Conservation (phyloP, 1,140 invertebrate genomes). For the Spodoptera litura region DNA sequence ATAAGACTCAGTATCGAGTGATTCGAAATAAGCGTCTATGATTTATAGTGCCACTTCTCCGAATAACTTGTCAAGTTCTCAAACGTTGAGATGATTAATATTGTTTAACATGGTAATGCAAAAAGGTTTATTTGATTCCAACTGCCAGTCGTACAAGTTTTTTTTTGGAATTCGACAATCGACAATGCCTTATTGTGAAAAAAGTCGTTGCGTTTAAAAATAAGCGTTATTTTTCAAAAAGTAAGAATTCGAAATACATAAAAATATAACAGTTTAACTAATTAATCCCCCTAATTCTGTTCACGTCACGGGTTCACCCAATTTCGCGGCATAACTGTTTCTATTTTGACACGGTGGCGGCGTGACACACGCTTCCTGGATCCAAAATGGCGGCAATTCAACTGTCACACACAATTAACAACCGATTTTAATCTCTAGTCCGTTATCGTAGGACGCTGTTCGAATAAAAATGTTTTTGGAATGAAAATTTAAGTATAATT, state of each 20-base stretch:
- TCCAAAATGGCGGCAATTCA: slow-evolving; percentile 44
- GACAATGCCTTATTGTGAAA: background rate
- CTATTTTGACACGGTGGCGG: slow-evolving; percentile 54
- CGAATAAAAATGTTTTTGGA: slow-evolving; percentile 46
- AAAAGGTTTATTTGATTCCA: slow-evolving; percentile 23
- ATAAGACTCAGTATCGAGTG: background rate
- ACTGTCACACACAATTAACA: slow-evolving; percentile 47
- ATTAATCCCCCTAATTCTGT: slow-evolving; percentile 47
- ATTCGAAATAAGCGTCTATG: slow-evolving; percentile 7
- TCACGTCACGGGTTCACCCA: slow-evolving; percentile 49
- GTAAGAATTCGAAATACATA: background rate
- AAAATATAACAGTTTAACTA: slow-evolving; percentile 29
- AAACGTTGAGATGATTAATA: slow-evolving; percentile 38
- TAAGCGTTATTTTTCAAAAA: background rate
- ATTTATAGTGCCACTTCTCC: slow-evolving; percentile 28
- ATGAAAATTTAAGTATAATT: slow-evolving; percentile 44
- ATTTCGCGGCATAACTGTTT: slow-evolving; percentile 56
- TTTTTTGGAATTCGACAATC: slow-evolving; percentile 23
- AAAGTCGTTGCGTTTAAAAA: slow-evolving; percentile 4
- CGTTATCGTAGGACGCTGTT: slow-evolving; percentile 42
- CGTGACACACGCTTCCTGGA: slow-evolving; percentile 53
- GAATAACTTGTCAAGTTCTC: slow-evolving; percentile 1
- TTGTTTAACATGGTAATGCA: slow-evolving; percentile 17
- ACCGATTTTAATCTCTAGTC: slow-evolving; percentile 48
- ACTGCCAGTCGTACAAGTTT: slow-evolving; percentile 40